Evolutionary conservation across 2,888 invertebrate species (phyloP), one percentile per base, ranked within the genome.

Genomic region (Andrena marginata): DNA sequence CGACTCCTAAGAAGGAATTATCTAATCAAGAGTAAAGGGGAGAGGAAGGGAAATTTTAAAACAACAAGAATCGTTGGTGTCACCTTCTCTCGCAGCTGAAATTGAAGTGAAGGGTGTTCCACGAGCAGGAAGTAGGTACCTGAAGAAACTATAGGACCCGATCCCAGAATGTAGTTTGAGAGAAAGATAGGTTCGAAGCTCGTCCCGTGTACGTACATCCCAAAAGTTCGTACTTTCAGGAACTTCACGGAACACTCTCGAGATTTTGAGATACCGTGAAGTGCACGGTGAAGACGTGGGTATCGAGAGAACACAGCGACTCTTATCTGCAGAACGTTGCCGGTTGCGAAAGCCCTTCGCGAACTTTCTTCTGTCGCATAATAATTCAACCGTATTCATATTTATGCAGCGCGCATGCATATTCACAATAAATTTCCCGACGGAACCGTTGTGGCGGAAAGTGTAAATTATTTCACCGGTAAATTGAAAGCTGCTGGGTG

Each of bases 371-470:
- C 80, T 63, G 67, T 48, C 80, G 87, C 85, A 81, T 85, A 82
- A 89, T 89, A 85, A 88, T 85, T 87, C 83, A 69, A n/a, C 73
- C 71, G 65, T 89, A 88, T 88, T 88, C 89, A 89, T 88, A 88
- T 88, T 88, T 89, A 88, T 87, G 85, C 89, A 81, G 68, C 73
- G 70, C 60, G 77, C 87, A 89, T 88, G 83, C 89, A 88, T 88
- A 89, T 87, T 89, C 87, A 80, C 79, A 68, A 87, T 88, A 82
- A 79, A 86, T 83, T 87, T 87, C 83, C 75, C 79, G 68, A 63
- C 48, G 74, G 77, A 76, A 48, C 67, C 59, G 51, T 56, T 64
- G 20, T 51, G n/a, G 64, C 65, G 74, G 78, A 85, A 85, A 87
- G 85, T 77, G 81, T 80, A 85, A 84, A 87, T 87, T 89, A 85